Percentiles rank a stretch among this genome's conserved stretches.
phyloP scores from a whole-genome alignment of 2,113 vertebrate species.

The Oreamnos americanus region DNA sequence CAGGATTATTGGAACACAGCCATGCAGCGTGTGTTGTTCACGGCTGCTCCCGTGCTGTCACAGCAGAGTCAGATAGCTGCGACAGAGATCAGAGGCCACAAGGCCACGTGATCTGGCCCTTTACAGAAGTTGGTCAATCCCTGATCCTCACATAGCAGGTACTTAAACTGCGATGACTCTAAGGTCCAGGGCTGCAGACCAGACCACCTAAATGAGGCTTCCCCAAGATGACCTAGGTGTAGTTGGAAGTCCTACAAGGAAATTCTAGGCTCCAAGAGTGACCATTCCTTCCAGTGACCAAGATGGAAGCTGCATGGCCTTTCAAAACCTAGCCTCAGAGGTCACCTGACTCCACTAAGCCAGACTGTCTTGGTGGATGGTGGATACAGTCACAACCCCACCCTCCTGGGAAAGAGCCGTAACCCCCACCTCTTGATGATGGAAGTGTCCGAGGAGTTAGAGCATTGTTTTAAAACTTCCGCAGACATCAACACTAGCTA shows the following conservation, averaged over 20 bases:
- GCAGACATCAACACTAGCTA: neutral
- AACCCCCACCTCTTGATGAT: neutral
- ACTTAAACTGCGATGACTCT: neutral
- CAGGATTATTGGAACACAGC: neutral
- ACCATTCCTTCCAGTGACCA: neutral
- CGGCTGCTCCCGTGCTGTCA: neutral
- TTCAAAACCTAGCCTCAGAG: neutral
- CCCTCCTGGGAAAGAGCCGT: neutral
- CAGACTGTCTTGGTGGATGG: neutral
- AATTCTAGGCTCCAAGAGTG: neutral
- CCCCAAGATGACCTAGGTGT: neutral
- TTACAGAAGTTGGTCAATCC: neutral
- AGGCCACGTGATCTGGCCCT: neutral
- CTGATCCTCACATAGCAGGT: neutral
- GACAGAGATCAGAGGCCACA: neutral
- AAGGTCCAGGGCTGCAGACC: neutral
- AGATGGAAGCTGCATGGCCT: neutral
- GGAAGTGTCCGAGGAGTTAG: neutral
- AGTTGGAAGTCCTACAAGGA: neutral
- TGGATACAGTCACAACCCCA: neutral
- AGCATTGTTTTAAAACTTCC: neutral
- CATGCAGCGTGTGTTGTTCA: fast-evolving
- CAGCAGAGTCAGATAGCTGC: neutral
- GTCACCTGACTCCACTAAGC: neutral
- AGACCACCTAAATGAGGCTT: neutral